These are phyloP conservation scores for Drosophila barbarae DNA, from an alignment of 2,888 invertebrate genomes.

Conservation along the genomic window DNA sequence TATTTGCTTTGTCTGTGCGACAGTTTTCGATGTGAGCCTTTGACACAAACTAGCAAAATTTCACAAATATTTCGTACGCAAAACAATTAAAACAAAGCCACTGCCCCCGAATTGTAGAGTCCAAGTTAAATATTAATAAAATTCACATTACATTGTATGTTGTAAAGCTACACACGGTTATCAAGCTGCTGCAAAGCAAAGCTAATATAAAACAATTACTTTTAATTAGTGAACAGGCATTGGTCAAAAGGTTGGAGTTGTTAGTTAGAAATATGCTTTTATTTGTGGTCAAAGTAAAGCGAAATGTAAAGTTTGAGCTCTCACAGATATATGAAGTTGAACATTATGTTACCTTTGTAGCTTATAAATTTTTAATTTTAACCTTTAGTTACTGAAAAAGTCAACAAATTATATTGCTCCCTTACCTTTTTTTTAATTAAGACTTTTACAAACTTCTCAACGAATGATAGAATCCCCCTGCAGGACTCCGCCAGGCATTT, in stretches of 20 bases:
- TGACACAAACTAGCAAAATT: conserved; percentile 13
- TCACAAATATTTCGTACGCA: background rate
- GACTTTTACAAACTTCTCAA: background rate
- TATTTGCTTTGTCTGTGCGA: conserved; percentile 17
- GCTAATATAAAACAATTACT: background rate
- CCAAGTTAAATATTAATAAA: conserved; percentile 3
- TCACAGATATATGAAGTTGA: too few species aligned
- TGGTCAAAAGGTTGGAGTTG: background rate
- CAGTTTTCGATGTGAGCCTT: conserved; percentile 8
- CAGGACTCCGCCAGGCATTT: background rate
- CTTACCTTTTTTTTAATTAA: background rate
- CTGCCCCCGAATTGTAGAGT: background rate
- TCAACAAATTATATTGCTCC: background rate
- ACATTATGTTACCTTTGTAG: background rate
- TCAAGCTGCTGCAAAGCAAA: background rate
- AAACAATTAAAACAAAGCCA: conserved; percentile 16
- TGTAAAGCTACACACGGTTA: background rate
- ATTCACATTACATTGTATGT: background rate
- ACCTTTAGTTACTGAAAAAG: background rate
- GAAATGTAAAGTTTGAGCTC: background rate
- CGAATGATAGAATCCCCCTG: background rate
- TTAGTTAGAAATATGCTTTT: background rate
- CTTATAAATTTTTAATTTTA: background rate
- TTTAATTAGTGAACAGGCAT: background rate
- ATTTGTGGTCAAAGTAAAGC: background rate